Percentiles rank a stretch among this genome's conserved stretches.
These are phyloP conservation scores for Gila robusta DNA, from an alignment of 2,797 vertebrate species.

Conservation along the genomic window DNA sequence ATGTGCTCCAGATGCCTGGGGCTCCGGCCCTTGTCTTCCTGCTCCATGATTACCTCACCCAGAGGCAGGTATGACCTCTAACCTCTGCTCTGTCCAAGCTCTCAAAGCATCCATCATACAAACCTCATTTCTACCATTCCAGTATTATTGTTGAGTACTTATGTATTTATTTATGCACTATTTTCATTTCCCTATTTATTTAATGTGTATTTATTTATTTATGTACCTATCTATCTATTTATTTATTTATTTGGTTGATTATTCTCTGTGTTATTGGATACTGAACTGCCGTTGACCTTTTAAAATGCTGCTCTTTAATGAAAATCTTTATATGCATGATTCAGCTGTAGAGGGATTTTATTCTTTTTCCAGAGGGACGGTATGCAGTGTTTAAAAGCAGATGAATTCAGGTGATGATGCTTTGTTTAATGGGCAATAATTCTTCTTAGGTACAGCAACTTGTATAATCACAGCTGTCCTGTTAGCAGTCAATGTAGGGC, in stretches of 20 bases:
- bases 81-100: conserved; percentile 78
- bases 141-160: conserved; percentile 61
- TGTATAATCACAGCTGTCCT: conserved; percentile 82
- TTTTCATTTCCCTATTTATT: conserved; percentile 77
- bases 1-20: conserved; percentile 75
- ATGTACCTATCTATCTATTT: conserved; percentile 71
- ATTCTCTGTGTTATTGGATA: conserved; percentile 68
- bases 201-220: conserved; percentile 71
- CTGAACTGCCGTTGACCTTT: conserved; percentile 83
- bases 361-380: conserved; percentile 85
- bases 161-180: conserved; percentile 70
- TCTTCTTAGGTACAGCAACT: conserved; percentile 76
- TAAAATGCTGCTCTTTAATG: conserved; percentile 89
- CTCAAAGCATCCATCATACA: conserved; percentile 57
- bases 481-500: conserved; percentile 80
- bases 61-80: conserved; percentile 77
- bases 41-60: conserved; percentile 79
- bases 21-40: conserved; percentile 67
- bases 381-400: conserved; percentile 78
- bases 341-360: conserved; percentile 86
- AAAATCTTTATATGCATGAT: conserved; percentile 90
- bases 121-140: conserved; percentile 63
- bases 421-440: conserved; percentile 83
- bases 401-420: conserved; percentile 75
- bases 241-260: conserved; percentile 73